These are phyloP conservation scores for Pardalotus punctatus DNA, from an alignment of 2,113 vertebrate species.

Conservation along the genomic window DNA sequence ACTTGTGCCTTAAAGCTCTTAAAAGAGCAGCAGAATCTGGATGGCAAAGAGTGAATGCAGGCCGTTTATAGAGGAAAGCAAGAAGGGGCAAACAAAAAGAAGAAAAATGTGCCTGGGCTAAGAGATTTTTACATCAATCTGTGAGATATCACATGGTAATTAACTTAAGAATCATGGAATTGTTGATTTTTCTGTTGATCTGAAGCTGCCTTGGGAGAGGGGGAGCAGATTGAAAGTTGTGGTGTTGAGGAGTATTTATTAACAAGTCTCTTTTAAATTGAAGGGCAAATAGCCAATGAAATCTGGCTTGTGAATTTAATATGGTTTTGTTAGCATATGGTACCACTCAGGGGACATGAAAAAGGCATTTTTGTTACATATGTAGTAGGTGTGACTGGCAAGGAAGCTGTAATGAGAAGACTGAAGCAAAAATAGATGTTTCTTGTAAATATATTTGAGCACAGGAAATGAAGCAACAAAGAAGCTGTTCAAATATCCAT, in stretches of 20 bases:
- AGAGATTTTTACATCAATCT: not conserved
- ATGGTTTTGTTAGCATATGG: conserved; percentile 34
- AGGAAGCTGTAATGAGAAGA: not conserved
- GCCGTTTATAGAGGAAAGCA: not conserved
- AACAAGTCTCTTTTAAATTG: conserved; percentile 4
- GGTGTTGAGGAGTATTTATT: not conserved
- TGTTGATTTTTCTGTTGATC: not conserved
- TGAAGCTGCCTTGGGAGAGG: not conserved
- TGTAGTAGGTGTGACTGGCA: not conserved
- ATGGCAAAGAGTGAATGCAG: not conserved
- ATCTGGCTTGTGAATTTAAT: conserved; percentile 31
- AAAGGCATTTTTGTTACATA: not conserved
- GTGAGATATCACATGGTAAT: not conserved
- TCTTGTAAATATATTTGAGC: not conserved
- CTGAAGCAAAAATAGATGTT: conserved; percentile 27
- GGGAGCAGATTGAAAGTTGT: not conserved
- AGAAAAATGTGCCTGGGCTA: not conserved
- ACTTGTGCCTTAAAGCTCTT: conserved; percentile 25
- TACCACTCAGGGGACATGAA: not conserved
- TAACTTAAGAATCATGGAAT: not conserved
- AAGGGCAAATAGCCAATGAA: conserved; percentile 43
- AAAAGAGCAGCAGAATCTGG: not conserved
- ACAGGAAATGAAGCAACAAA: not conserved
- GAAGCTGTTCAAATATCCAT: not conserved
- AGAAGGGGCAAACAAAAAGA: not conserved